Conservation (phyloP, 1,140 invertebrate genomes). For the Eurosta solidaginis region DNA sequence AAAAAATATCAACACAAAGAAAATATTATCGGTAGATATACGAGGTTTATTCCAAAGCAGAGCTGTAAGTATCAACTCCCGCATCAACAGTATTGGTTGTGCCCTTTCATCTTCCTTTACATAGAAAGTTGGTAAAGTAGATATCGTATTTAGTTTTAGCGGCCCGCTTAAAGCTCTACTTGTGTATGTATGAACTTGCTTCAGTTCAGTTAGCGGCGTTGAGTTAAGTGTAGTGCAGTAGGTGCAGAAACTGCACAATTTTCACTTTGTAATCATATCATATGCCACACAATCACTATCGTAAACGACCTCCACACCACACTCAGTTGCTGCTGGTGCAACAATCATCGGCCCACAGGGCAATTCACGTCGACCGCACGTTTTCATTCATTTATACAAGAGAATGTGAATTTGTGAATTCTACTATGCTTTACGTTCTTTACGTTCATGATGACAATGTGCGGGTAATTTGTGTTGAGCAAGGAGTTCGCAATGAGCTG, state of each 20-base stretch:
- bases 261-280: conserved; percentile 9
- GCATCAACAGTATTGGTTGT: not conserved
- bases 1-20: too few relatives aligned
- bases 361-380: not conserved
- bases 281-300: not conserved
- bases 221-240: too few relatives aligned
- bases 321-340: not conserved
- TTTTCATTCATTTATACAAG: not conserved
- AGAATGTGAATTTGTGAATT: not conserved
- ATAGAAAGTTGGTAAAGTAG: not conserved
- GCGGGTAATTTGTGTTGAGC: not conserved
- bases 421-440: not conserved
- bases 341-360: not conserved
- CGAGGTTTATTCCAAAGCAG: not conserved
- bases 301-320: not conserved
- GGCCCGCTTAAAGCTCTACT: not conserved
- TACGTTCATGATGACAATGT: not conserved
- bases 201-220: too few relatives aligned
- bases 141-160: not conserved
- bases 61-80: not conserved
- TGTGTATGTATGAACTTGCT: not conserved
- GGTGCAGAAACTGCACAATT: not conserved
- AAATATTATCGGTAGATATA: too few relatives aligned
- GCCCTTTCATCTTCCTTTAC: not conserved
- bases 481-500: not conserved